Evolutionary conservation across 2,888 invertebrate genomes (phyloP), one percentile per base, ranked within the genome.

Genomic region (Volucella bombylans): DNA sequence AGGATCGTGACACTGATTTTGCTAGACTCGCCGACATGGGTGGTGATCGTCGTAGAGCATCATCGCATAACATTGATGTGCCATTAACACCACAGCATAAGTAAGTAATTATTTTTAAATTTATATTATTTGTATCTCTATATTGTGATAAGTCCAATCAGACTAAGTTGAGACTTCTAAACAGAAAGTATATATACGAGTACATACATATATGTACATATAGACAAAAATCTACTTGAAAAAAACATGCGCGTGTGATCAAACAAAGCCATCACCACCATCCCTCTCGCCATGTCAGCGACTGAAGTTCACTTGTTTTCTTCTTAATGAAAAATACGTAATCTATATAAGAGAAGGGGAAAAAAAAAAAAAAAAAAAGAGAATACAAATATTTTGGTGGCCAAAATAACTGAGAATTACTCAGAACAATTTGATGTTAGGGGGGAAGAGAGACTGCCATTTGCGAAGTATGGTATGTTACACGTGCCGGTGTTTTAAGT

Each of bases 1-100:
- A 97, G 90, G 98, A 98, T 92, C 96, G 96, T 89, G 98, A 98
- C 92, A 98, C 97, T 38, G 98, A 99, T 93, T 98, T 98, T 91
- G 98, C 98, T 86, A 94, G 97, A 87, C 94, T 99, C 88, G 98
- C 98, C 83, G 98, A 98, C 92, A 96, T 98, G 95, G 97, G 96
- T 59, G 94, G 96, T 87, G 96, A 96, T 92, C 94, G 97, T 88
- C 91, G 90, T 65, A 71, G 85, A 61, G 81, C 85, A 54, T 85
- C 85, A 45, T 80, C 95, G 95, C 91, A 94, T 96, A 89, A 94
- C 94, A 97, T 97, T 90, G 97, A 97, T 92, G 96, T 97, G 89
- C 96, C 97, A 88, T 89, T 91, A 91, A 93, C 95, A 88, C 90
- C 90, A 87, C 90, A 90, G 87, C 89, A 90, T 92, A 96, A 94